A percentile compares a stretch with the other conserved stretches of the same genome.
These are phyloP conservation scores for Alexandromys fortis DNA, from an alignment of 2,113 vertebrate genomes.

Conservation along the genomic window DNA sequence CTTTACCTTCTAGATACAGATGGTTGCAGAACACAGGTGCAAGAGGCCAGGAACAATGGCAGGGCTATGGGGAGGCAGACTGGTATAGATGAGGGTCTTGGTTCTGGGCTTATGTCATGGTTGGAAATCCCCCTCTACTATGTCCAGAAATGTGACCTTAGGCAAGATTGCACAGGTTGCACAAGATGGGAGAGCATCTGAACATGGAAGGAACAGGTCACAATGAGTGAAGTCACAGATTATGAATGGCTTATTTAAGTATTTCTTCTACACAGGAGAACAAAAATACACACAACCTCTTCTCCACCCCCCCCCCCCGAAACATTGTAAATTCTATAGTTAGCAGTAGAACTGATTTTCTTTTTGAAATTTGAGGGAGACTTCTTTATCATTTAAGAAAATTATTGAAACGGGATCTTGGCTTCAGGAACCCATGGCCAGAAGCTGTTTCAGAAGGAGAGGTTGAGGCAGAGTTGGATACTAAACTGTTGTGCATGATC, in stretches of 20 bases:
- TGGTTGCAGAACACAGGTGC: background rate
- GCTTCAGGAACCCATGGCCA: background rate
- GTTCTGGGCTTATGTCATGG: background rate
- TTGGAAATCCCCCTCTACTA: background rate
- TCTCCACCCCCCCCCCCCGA: background rate
- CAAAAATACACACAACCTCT: background rate
- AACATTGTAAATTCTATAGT: conserved; percentile 19
- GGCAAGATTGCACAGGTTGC: background rate
- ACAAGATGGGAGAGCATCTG: background rate
- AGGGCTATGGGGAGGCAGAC: background rate
- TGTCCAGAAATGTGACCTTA: background rate
- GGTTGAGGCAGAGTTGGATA: background rate
- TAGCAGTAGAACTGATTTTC: background rate
- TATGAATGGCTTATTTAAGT: conserved; percentile 42
- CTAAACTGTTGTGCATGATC: background rate
- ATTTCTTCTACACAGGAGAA: background rate
- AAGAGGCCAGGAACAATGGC: background rate
- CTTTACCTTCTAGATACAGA: background rate
- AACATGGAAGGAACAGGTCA: conserved; percentile 10
- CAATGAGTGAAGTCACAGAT: background rate
- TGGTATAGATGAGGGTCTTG: background rate
- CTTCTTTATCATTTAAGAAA: conserved; percentile 44
- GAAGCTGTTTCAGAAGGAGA: conserved; percentile 21
- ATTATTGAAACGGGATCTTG: background rate
- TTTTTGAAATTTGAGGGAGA: background rate